These are phyloP conservation scores for Carassius carassius DNA, from an alignment of 2,113 vertebrate genomes.

Conservation along the genomic window DNA sequence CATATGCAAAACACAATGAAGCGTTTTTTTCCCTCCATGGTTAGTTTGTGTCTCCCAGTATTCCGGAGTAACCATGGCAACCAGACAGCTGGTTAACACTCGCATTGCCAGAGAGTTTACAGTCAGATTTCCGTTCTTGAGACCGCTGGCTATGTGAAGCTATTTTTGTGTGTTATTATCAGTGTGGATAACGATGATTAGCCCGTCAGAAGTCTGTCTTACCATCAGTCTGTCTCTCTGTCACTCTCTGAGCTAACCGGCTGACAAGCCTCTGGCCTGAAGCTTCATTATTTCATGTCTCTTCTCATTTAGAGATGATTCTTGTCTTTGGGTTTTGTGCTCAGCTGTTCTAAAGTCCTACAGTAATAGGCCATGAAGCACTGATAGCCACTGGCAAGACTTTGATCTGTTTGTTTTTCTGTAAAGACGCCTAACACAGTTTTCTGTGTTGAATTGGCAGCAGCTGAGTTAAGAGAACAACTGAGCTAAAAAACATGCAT, in stretches of 20 bases:
- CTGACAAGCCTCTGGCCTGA: neutral
- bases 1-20: conserved; percentile 26
- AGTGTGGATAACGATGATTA: neutral
- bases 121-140: neutral
- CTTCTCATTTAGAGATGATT: conserved; percentile 2
- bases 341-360: neutral
- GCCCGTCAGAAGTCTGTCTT: neutral
- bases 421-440: neutral
- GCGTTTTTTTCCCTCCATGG: neutral
- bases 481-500: neutral
- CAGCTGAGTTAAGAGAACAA: neutral
- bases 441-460: neutral
- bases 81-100: conserved; percentile 28
- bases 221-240: neutral
- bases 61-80: conserved; percentile 43
- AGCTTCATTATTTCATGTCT: neutral
- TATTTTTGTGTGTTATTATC: neutral
- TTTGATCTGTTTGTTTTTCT: conserved; percentile 12
- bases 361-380: neutral
- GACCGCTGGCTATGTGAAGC: neutral
- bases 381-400: neutral
- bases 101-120: neutral
- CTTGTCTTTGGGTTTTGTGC: neutral
- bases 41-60: conserved; percentile 31
- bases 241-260: neutral